Conservation (phyloP, 2,113 vertebrate species). For the Centropus unirufus region DNA sequence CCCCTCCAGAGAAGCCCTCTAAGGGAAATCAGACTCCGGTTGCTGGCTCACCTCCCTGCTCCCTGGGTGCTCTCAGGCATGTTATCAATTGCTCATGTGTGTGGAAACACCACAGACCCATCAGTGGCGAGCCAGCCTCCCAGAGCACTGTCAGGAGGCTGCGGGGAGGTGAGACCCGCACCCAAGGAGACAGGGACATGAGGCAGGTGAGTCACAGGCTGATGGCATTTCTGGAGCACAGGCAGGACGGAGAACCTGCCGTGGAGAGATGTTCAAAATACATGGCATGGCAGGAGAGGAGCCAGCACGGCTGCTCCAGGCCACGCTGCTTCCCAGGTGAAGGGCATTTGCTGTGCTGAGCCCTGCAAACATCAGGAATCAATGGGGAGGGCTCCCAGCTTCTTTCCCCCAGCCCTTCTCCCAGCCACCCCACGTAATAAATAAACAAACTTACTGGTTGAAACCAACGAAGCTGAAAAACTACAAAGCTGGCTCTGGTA, state of each 20-base stretch:
- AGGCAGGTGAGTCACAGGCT: too few species aligned
- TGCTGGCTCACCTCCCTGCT: too few species aligned
- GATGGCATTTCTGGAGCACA: too few species aligned
- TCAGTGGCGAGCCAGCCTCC: not conserved
- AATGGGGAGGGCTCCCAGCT: rapidly evolving
- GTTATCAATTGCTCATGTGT: too few species aligned
- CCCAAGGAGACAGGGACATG: too few species aligned
- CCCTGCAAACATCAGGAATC: rapidly evolving
- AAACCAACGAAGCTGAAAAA: not conserved
- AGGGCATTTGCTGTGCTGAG: not conserved
- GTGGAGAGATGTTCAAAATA: not conserved
- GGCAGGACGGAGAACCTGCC: too few species aligned
- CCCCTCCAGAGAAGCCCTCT: not conserved
- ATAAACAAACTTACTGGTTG: not conserved
- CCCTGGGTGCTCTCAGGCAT: too few species aligned
- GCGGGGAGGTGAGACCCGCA: not conserved
- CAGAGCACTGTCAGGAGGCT: not conserved
- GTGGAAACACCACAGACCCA: not conserved
- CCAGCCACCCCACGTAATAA: not conserved
- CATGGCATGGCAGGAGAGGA: not conserved
- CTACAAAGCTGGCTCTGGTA: rapidly evolving
- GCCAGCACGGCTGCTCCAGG: not conserved
- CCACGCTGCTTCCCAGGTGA: rapidly evolving
- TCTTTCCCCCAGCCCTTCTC: not conserved
- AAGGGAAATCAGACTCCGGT: not conserved